Percentiles rank a stretch among this genome's conserved stretches.
phyloP scores from a whole-genome alignment of 2,113 vertebrate genomes.

The Cromileptes altivelis region DNA sequence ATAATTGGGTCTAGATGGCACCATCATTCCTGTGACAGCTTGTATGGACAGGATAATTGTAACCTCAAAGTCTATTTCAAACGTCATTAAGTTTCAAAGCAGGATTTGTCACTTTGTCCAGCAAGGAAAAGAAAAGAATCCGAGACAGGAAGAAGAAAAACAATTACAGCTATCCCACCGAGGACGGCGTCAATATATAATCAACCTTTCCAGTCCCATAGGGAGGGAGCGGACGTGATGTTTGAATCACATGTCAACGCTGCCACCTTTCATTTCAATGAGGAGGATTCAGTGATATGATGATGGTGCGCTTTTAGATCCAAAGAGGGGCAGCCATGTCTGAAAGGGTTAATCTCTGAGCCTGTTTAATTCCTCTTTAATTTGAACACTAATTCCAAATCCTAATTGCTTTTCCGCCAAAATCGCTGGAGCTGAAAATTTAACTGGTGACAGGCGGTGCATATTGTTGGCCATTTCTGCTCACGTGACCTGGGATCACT shows the following conservation, averaged over 20 bases:
- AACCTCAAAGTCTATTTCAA: conserved; percentile 82
- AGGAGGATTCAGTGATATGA: conserved; percentile 54
- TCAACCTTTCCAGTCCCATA: conserved; percentile 50
- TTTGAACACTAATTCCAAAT: conserved; percentile 81
- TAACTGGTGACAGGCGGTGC: conserved; percentile 38
- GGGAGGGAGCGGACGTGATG: conserved; percentile 10
- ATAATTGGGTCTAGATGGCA: conserved; percentile 75
- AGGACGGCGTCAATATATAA: conserved; percentile 71
- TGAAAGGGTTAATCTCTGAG: conserved; percentile 77
- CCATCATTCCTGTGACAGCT: conserved; percentile 77
- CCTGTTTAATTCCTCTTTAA: conserved; percentile 79
- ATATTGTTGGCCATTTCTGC: conserved; percentile 52
- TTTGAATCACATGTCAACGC: conserved; percentile 36
- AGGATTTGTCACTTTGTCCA: conserved; percentile 78
- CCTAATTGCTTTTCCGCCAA: conserved; percentile 81
- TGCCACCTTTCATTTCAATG: conserved; percentile 43
- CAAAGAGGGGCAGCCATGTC: conserved; percentile 45
- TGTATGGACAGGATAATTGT: conserved; percentile 78
- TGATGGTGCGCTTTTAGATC: conserved; percentile 46
- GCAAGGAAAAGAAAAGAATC: conserved; percentile 54
- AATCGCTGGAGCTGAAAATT: conserved; percentile 77
- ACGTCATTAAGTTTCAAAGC: conserved; percentile 84
- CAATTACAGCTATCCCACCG: conserved; percentile 54
- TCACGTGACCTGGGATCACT: conserved; percentile 52
- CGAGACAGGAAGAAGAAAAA: conserved; percentile 53